Base-by-base conservation (phyloP, 1,140 invertebrate genomes). In the Mylabris phalerata region DNA sequence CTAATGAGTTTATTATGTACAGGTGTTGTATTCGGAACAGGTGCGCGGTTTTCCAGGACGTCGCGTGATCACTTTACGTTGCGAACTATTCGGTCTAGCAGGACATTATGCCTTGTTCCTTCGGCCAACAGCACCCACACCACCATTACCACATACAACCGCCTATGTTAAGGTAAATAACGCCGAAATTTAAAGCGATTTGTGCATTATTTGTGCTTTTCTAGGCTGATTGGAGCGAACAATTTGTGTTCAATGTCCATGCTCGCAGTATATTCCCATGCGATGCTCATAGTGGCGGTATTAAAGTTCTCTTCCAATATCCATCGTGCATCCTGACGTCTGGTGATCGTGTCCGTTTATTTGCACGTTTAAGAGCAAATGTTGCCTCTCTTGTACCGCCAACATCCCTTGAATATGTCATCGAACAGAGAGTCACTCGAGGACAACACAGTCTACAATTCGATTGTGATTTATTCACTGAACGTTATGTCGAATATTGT, bases 401-500 rank as follows among this genome's bases (percentile, higher is more conserved):
- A 60, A 80, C 83, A 54, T 73, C 79, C 55, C 65, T 86, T 60
- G 77, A 83, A 62, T 87, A 88, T 59, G 79, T 87, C 2, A 78
- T 84, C 7, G 85, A 87, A 67, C 78, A 84, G 63, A 72, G 80
- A 27, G 79, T 85, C 7, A 56, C 63, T 59, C 68, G 82, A 41
- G 87, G 87, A 7, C 82, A 84, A 62, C 87, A 90, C 71, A 84
- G 82, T 13, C 74, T 89, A 1, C 81, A 83, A 11, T 91, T 92
- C 72, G 84, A 85, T 70, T 92, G 89, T 67, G 85, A 89, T n/a
- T 77, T 90, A 1, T 91, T 92, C 73, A 85, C 82, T 19, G 88
- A 91, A 71, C 79, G 83, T 42, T 92, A 83, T 68, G 83, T 90
- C 38, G 89, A 91, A 66, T 92, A 92, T 65, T 92, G 90, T 73